Base-by-base conservation (phyloP, 2,888 invertebrate species). In the Hoplodrina blanda region DNA sequence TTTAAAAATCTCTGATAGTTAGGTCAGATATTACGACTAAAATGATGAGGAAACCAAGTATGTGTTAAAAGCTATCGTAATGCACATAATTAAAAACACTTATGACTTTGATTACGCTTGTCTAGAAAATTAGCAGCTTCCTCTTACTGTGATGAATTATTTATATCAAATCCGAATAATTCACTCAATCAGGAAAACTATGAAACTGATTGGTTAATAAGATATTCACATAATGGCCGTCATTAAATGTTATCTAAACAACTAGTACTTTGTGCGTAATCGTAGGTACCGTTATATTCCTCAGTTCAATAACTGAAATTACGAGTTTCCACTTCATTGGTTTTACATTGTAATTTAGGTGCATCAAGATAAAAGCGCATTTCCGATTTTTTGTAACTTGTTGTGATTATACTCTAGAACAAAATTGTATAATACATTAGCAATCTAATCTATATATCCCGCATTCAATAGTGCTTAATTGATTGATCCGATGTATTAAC, bases 361-460 rank as follows among this genome's bases (percentile, higher is more conserved):
- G 30, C 30, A 37, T 75, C 13, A 59, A 46, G 37, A 11, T 62
- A 73, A 60, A 73, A 67, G 62, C 55, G 46, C 46, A 66, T 79
- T 67, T 73, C 80, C 74, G 74, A 11, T 59, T 63, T 44, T 55
- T 54, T 52, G 19, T 59, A 44, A 55, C 11, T 30, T 44, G 19
- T 41, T 17, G 25, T 76, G 50, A 72, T 72, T 73, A 76, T 60
- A 33, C 11, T 50, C 25, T 50, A 11, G 19, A 56, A 74, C 11
- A 33, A 41, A 20, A 41, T n/a, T 55, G 13, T 44, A n/a, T 49
- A 63, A 55, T 55, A 50, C n/a, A 13, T 30, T 15, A 19, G 44
- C 25, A 56, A 56, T 56, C 8, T 66, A 44, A 50, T 25, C 25
- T 17, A 7, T 33, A 10, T 41, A 41, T 49, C 11, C 30, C 11